Conservation (phyloP, 2,113 vertebrate genomes). For the Astatotilapia flaviijosephi region DNA sequence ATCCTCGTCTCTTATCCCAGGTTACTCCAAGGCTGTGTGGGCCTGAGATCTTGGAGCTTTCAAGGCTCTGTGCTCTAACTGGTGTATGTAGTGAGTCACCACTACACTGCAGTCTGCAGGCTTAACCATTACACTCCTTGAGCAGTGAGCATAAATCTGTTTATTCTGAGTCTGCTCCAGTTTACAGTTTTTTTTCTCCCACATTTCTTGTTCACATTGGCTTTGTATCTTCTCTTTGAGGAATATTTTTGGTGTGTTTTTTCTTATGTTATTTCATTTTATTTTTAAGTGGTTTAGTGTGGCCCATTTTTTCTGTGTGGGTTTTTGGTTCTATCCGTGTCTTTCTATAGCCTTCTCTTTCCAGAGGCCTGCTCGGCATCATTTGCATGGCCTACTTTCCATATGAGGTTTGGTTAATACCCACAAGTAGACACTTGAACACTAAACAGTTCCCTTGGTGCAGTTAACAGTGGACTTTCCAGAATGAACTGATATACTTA, state of each 20-base stretch:
- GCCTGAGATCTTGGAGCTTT: neutral
- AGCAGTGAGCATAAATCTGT: conserved; percentile 32
- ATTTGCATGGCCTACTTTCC: conserved; percentile 72
- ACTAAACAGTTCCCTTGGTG: conserved; percentile 50
- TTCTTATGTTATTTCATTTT: neutral
- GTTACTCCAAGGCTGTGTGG: conserved; percentile 25
- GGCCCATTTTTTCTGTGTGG: conserved; percentile 24
- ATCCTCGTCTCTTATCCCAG: conserved; percentile 13
- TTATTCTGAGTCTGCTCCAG: conserved; percentile 38
- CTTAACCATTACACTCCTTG: conserved; percentile 33
- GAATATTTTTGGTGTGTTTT: neutral
- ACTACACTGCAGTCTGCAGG: conserved; percentile 10
- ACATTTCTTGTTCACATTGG: conserved; percentile 11
- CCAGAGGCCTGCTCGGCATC: conserved; percentile 37
- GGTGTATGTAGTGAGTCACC: conserved; percentile 41
- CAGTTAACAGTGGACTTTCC: conserved; percentile 32
- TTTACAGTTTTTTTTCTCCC: conserved; percentile 21
- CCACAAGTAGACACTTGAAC: conserved; percentile 55
- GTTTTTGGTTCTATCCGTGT: conserved; percentile 13
- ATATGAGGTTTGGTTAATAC: conserved; percentile 56
- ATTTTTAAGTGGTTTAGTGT: conserved; percentile 3
- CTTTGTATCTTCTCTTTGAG: neutral
- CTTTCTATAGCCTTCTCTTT: conserved; percentile 33
- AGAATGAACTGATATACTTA: conserved; percentile 56
- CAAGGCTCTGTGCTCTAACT: conserved; percentile 29